phyloP scores from a whole-genome alignment of 2,113 vertebrate species.

The Grantiella picta region DNA sequence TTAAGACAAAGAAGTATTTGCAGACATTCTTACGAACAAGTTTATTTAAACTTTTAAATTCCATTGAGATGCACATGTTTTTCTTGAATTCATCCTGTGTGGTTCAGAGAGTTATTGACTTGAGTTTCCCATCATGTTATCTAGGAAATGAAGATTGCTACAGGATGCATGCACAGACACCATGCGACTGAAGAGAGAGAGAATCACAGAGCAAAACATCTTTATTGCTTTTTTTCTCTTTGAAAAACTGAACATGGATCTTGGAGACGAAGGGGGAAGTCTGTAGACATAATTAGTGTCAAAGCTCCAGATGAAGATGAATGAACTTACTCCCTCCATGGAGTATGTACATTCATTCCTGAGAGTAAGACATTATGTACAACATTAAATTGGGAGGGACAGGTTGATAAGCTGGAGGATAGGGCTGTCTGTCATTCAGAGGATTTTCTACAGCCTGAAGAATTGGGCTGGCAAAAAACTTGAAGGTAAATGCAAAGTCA shows the following conservation, averaged over 20 bases:
- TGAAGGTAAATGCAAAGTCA: background rate
- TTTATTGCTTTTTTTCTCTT: background rate
- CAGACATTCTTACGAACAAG: background rate
- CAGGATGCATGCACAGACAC: background rate
- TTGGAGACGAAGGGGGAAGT: background rate
- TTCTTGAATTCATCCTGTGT: background rate
- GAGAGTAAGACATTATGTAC: background rate
- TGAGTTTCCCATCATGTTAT: background rate
- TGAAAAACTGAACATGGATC: background rate
- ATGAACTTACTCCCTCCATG: background rate
- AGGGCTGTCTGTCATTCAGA: background rate
- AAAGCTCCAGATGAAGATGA: conserved; percentile 35
- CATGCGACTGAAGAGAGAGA: background rate
- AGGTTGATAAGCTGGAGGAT: background rate
- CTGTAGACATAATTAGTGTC: conserved; percentile 11
- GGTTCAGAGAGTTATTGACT: too few relatives aligned
- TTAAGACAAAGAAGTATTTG: background rate
- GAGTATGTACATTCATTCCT: background rate
- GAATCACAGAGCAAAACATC: background rate
- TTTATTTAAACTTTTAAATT: background rate
- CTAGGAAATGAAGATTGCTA: background rate
- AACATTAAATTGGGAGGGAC: conserved; percentile 7
- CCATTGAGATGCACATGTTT: background rate
- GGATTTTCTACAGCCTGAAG: background rate
- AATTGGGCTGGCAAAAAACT: background rate